Evolutionary conservation across 1,140 invertebrate species (phyloP), one percentile per base, ranked within the genome.

Genomic region (Scaptomyza graminum): DNA sequence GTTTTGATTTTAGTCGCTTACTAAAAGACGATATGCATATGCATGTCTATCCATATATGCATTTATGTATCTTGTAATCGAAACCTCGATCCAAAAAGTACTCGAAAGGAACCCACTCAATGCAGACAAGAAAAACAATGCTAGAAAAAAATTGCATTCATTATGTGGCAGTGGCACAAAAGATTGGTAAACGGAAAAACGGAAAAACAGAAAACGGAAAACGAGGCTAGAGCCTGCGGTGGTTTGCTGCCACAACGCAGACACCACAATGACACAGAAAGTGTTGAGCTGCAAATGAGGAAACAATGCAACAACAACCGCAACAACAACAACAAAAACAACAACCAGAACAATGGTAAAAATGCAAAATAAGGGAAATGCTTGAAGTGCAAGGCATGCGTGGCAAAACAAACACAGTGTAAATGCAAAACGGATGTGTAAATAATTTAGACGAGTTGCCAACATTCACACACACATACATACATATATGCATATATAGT

Each of bases 341-440:
- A 62, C 73, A 85, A 39, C 11, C 52, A 15, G 55, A 39, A 56
- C 13, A 41, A 52, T 60, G 49, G 43, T n/a, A 51, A 55, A 77
- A 77, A 84, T 75, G 67, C 65, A 55, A 77, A 81, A 62, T 74
- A 34, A 34, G 74, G 74, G 67, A 77, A 85, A 77, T 74, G 82
- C 63, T 75, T 78, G 69, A 73, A 87, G 82, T 78, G 78, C 65
- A 73, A 65, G 79, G 61, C 83, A 88, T 81, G 83, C 78, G 74
- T 87, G 74, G 56, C 46, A 69, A 77, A 85, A 52, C 76, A 74
- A 85, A 72, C 37, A 81, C 70, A 79, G 60, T 70, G 79, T 68
- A 88, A 83, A 87, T 88, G 83, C 73, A 89, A 88, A 88, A 88
- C 83, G 83, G 83, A 88, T 88, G 83, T 88, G 83, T 88, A 88